Conservation (phyloP, 2,113 vertebrate species). For the Eubucco bourcierii region DNA sequence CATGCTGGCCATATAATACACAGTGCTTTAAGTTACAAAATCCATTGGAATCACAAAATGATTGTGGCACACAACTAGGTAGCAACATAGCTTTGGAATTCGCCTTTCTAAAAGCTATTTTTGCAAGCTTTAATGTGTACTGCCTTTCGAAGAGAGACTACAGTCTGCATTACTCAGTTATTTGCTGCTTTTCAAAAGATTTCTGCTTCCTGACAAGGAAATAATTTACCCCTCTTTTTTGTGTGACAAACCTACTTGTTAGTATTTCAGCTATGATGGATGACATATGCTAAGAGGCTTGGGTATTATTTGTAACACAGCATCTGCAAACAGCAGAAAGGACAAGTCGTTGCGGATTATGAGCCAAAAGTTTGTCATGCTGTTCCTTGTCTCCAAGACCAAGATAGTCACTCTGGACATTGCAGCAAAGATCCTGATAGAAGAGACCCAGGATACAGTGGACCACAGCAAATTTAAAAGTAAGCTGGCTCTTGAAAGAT, state of each 20-base stretch:
- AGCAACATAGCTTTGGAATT: neutral
- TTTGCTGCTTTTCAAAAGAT: conserved; percentile 25
- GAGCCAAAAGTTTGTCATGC: conserved; percentile 97
- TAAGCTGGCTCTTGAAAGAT: conserved; percentile 69
- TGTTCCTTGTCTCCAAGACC: conserved; percentile 92
- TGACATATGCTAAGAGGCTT: conserved; percentile 52
- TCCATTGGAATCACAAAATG: neutral
- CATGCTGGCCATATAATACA: neutral
- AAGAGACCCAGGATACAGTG: conserved; percentile 86
- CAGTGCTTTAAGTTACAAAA: neutral
- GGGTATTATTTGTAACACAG: conserved; percentile 71
- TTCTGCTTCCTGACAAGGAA: neutral
- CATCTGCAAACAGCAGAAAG: conserved; percentile 87
- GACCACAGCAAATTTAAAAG: conserved; percentile 97
- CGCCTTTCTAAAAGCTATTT: neutral
- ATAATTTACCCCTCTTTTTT: neutral
- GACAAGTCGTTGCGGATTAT: conserved; percentile 95
- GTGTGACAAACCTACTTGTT: conserved; percentile 28
- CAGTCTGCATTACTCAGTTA: conserved; percentile 2
- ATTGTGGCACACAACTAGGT: neutral
- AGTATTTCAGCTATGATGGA: conserved; percentile 35
- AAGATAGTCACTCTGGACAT: conserved; percentile 88
- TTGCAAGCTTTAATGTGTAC: neutral
- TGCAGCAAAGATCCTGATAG: conserved; percentile 91
- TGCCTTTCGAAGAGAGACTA: neutral